phyloP scores from a whole-genome alignment of 2,888 invertebrate species.

The Formica aserva region DNA sequence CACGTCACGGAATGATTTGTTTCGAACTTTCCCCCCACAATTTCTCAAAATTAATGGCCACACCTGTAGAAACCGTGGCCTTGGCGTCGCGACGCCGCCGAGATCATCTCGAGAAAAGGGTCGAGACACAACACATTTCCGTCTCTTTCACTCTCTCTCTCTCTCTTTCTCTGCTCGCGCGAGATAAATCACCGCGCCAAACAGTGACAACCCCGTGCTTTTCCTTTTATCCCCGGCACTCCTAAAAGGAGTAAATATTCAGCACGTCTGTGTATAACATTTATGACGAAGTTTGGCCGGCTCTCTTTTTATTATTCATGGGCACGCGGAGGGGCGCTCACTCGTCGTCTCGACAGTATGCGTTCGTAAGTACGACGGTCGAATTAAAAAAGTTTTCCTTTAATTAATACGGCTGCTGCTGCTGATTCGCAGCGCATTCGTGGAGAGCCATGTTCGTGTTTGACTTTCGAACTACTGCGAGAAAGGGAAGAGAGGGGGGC shows the following conservation, averaged over 20 bases:
- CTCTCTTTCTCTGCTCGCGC: background rate
- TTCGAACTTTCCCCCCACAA: conserved; percentile 64
- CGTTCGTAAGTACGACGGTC: conserved; percentile 67
- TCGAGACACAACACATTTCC: conserved; percentile 34
- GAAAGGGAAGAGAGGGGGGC: background rate
- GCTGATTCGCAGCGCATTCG: conserved; percentile 58
- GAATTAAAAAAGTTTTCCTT: conserved; percentile 78
- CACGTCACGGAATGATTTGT: conserved; percentile 64
- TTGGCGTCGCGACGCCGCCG: conserved; percentile 57
- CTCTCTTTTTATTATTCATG: conserved; percentile 78
- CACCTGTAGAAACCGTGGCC: conserved; percentile 66
- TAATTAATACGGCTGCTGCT: conserved; percentile 76
- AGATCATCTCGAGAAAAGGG: conserved; percentile 58
- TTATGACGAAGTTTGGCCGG: conserved; percentile 76
- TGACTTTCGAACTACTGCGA: conserved; percentile 41
- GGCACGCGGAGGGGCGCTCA: conserved; percentile 13
- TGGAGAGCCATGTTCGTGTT: conserved; percentile 32
- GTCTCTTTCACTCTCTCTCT: conserved; percentile 10
- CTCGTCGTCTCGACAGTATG: conserved; percentile 44
- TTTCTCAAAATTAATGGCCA: conserved; percentile 70
- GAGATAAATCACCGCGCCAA: conserved; percentile 49
- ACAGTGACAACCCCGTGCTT: conserved; percentile 19
- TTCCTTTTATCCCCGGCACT: conserved; percentile 64
- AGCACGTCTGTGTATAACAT: conserved; percentile 75
- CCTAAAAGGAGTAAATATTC: conserved; percentile 74